Percentiles rank a stretch among this genome's conserved stretches.
Evolutionary conservation across 2,797 vertebrate genomes (phyloP).

Genomic region (Pseudochirops corinnae): DNA sequence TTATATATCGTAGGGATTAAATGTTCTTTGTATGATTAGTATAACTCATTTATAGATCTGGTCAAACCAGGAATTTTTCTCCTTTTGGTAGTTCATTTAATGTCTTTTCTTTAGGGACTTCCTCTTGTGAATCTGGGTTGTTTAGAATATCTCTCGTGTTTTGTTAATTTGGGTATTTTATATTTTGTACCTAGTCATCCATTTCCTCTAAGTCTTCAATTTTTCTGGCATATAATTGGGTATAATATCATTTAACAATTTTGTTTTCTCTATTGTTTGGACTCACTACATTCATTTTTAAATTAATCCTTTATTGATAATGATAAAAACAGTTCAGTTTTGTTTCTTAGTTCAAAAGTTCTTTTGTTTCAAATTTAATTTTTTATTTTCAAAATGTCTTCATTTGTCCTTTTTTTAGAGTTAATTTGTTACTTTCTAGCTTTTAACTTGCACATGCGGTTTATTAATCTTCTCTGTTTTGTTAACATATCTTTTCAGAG

Average conservation of each 20-base stretch:
- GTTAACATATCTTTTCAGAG: not conserved
- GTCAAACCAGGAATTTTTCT: not conserved
- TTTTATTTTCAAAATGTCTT: not conserved
- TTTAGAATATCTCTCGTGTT: not conserved
- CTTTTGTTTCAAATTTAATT: not conserved
- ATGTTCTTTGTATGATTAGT: not conserved
- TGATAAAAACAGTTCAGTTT: not conserved
- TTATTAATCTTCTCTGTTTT: not conserved
- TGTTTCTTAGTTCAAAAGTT: not conserved
- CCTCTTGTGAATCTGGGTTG: not conserved
- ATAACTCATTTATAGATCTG: not conserved
- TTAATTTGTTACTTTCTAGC: not conserved
- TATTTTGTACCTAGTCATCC: not conserved
- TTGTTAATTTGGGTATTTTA: not conserved
- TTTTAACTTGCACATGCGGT: not conserved
- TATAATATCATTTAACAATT: not conserved
- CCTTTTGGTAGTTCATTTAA: not conserved
- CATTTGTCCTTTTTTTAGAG: not conserved
- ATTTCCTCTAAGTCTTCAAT: not conserved
- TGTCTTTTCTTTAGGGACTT: not conserved
- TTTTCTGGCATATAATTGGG: not conserved
- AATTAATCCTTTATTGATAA: not conserved
- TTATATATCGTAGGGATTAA: not conserved
- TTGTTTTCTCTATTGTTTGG: not conserved
- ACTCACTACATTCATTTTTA: not conserved